Base-by-base conservation (phyloP, 1,140 invertebrate species). In the Lucilia sericata region DNA sequence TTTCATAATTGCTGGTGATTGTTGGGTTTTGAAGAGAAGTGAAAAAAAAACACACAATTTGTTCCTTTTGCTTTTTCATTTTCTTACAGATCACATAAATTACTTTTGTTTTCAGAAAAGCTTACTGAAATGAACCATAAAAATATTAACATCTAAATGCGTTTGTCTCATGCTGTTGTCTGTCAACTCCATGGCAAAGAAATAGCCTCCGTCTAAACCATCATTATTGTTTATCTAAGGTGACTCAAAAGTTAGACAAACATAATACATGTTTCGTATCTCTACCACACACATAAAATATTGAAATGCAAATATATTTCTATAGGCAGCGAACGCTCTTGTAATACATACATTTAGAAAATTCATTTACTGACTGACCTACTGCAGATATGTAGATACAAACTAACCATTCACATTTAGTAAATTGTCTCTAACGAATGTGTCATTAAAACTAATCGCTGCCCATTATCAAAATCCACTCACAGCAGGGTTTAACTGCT, bases 1-100 rank as follows among this genome's bases (percentile, higher is more conserved):
- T 80, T 80, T 80, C 76, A 80, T 80, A 80, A 80, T 80, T 19
- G 42, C 36, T 78, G 17, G 42, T 42, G n/a, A 19, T 78, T 78
- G 25, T 76, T 76, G 8, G 65, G 2, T 76, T 76, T 34, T 19
- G 30, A 42, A 47, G 47, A 17, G 34, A 4, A 36, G 17, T n/a
- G 34, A 0, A 17, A 5, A 17, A 25, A 70, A 25, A 70, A 70
- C 65, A 70, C 19, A 70, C 21, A 25, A 70, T 70, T 70, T 19
- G 10, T 70, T 70, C 65, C 21, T 21, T 25, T 12, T 25, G 8
- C 8, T 12, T n/a, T 7, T 55, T 10, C 9, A 0, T 30, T 3
- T 30, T 30, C 25, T 30, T 30, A 30, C 1, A 30, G 25, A 2
- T 30, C 25, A 30, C 25, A 30, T 30, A 30, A 30, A 30, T 30